Percentiles rank a stretch among this genome's conserved stretches.
Conservation (phyloP, 2,113 vertebrate species). For the Chionis minor region DNA sequence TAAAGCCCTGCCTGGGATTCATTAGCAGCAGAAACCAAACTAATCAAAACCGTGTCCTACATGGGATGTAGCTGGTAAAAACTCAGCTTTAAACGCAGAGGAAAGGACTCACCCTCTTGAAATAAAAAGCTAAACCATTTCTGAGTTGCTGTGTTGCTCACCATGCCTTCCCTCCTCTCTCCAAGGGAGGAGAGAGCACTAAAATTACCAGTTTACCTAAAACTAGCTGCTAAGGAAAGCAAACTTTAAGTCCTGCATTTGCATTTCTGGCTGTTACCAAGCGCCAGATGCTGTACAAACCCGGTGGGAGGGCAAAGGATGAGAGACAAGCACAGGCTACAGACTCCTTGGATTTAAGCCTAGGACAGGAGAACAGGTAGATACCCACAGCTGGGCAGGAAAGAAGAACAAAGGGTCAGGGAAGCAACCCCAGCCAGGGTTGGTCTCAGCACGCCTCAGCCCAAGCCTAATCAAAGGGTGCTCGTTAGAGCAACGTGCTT, state of each 20-base stretch:
- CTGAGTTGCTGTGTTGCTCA: background rate
- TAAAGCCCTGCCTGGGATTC: background rate
- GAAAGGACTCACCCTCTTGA: background rate
- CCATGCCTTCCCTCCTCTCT: background rate
- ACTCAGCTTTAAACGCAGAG: background rate
- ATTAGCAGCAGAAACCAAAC: background rate
- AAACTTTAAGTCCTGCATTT: background rate
- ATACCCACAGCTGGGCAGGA: background rate
- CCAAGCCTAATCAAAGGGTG: background rate
- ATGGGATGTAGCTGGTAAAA: background rate
- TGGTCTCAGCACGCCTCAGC: background rate
- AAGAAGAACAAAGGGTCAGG: background rate
- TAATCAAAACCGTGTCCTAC: background rate
- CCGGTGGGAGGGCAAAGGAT: background rate
- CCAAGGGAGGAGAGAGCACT: background rate
- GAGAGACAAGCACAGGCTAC: background rate
- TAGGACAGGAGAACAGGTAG: background rate
- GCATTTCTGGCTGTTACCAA: background rate
- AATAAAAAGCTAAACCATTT: background rate
- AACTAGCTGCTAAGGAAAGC: background rate
- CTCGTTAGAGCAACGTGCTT: background rate
- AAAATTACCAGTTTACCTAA: background rate
- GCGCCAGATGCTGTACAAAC: background rate
- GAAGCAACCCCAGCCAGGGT: background rate
- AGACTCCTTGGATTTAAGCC: background rate